Evolutionary conservation across 2,888 invertebrate genomes (phyloP), one percentile per base, ranked within the genome.

Genomic region (Troides oblongomaculatus): DNA sequence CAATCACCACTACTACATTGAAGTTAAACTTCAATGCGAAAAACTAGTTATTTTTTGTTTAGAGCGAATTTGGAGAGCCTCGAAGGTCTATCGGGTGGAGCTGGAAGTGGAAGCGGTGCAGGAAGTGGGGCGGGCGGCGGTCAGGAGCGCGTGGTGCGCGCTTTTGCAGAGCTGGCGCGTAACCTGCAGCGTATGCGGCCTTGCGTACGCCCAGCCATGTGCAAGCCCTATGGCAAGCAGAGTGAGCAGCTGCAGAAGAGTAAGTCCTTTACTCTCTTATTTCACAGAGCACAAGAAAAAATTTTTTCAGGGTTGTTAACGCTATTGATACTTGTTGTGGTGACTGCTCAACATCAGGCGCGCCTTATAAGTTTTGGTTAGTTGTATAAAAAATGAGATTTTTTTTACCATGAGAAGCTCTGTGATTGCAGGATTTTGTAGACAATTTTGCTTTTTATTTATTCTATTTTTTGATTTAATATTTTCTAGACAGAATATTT

Each of bases 141-240:
- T 0, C 97, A 97, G 86, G 97, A 97, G 87, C 96, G 97, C 79
- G 97, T 97, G 72, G 96, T 97, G 71, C 93, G 97, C 72, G 96
- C 97, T 23, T 97, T 97, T 88, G 95, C 96, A 0, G 97, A 97
- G 88, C 94, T 97, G 62, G 97, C 97, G 94, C 96, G 97, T 81
- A 97, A 97, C 87, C 95, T 97, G 95, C 95, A 96, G 77, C 94
- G 97, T 81, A 97, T 97, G 96, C 96, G 97, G 84, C 96, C 96
- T 64, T 97, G 97, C 82, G 97, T 97, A 77, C 94, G 97, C 70
- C 97, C 97, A 72, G 95, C 97, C 71, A 97, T 97, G 97, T 97
- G 97, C 86, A 97, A 97, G 88, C 97, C 97, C 30, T 97, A 97
- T 86, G 97, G 97, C 75, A 97, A 97, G 86, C 97, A 97, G 88